Evolutionary conservation across 2,113 vertebrate genomes (phyloP).

Genomic region (Pelecanus crispus): DNA sequence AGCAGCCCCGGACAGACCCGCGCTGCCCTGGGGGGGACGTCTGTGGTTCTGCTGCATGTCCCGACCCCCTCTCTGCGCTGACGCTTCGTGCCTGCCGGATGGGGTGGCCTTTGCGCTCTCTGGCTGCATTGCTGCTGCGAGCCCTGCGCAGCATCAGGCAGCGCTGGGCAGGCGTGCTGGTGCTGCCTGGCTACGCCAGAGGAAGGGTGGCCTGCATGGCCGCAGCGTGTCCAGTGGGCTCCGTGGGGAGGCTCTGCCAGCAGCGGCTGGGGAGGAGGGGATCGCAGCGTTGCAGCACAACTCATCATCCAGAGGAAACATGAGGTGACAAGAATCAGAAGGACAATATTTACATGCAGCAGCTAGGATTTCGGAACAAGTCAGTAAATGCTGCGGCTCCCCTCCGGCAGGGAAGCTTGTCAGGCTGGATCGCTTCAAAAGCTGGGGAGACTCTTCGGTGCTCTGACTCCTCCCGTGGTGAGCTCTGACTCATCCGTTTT

Average conservation of each 20-base stretch:
- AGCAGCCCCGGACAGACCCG: neutral
- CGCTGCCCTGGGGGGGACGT: accelerated
- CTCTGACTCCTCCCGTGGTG: conserved; percentile 47
- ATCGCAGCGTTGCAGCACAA: neutral
- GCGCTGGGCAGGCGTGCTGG: accelerated
- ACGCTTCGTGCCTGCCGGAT: neutral
- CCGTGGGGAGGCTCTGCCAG: neutral
- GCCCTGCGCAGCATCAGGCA: neutral
- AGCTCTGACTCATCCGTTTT: conserved; percentile 75
- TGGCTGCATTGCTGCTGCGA: neutral
- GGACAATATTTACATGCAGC: conserved; percentile 61
- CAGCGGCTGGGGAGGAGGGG: neutral
- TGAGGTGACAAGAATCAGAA: conserved; percentile 69
- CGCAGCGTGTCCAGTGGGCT: accelerated
- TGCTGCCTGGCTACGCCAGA: accelerated
- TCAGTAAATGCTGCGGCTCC: conserved; percentile 33
- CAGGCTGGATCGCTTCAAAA: conserved; percentile 58
- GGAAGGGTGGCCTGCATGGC: neutral
- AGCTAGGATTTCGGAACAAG: neutral
- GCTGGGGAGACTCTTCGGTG: conserved; percentile 44
- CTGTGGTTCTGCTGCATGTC: accelerated
- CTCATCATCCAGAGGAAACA: conserved; percentile 23
- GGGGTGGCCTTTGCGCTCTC: neutral
- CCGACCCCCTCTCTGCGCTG: neutral
- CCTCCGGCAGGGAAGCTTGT: conserved; percentile 61